phyloP scores from a whole-genome alignment of 1,140 invertebrate genomes.

The Cyclargus thomasi region DNA sequence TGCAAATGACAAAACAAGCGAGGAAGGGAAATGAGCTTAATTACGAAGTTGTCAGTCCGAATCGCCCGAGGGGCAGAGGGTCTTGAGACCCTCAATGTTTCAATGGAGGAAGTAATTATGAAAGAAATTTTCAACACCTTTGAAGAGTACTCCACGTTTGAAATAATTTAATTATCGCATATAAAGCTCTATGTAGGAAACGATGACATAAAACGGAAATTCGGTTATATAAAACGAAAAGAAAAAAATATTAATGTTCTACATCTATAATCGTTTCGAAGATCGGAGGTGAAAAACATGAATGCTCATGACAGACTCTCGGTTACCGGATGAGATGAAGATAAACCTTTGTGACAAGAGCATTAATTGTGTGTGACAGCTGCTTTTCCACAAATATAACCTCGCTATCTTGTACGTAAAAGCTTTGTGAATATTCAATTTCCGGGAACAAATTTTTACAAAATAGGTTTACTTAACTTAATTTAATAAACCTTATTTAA shows the following conservation, averaged over 20 bases:
- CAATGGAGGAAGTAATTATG: slow-evolving; percentile 64
- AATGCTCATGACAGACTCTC: slow-evolving; percentile 7
- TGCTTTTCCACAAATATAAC: neutral
- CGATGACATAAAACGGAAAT: neutral
- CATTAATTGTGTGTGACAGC: slow-evolving; percentile 14
- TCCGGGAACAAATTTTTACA: neutral
- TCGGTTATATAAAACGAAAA: neutral
- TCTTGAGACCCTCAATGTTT: slow-evolving; percentile 60
- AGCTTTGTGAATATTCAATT: neutral
- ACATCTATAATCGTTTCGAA: slow-evolving; percentile 1
- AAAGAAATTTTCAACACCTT: slow-evolving; percentile 60
- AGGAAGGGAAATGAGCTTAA: slow-evolving; percentile 68
- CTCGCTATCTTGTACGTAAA: neutral
- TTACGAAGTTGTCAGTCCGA: slow-evolving; percentile 68
- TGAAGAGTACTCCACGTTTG: slow-evolving; percentile 39
- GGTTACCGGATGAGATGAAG: slow-evolving; percentile 14
- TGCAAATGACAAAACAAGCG: slow-evolving; percentile 63
- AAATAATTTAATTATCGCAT: slow-evolving; percentile 27
- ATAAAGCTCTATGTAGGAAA: slow-evolving; percentile 18
- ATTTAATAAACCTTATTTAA: no score
- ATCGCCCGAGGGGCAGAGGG: slow-evolving; percentile 52
- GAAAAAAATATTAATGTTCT: neutral
- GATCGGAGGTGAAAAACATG: slow-evolving; percentile 5
- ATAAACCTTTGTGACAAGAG: slow-evolving; percentile 30
- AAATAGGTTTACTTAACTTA: no score